Evolutionary conservation across 1,140 invertebrate genomes (phyloP).

Genomic region (Sinonovacula constricta): DNA sequence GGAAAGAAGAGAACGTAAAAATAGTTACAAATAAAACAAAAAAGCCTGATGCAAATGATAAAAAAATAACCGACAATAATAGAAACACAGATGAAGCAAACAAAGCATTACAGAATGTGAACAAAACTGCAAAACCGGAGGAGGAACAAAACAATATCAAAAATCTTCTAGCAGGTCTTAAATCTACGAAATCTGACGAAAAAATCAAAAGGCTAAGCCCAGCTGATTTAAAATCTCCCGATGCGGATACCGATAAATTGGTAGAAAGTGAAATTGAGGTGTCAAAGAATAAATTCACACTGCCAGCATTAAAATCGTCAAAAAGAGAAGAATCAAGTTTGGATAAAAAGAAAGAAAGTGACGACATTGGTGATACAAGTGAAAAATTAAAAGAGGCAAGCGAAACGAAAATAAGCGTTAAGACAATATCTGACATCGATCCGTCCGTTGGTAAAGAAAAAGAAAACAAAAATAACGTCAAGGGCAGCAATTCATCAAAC

Average conservation of each 20-base stretch:
- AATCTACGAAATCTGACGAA: not conserved
- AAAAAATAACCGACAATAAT: too few relatives aligned
- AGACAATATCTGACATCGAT: conserved; percentile 2
- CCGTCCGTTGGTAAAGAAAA: not conserved
- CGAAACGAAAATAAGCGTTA: conserved; percentile 8
- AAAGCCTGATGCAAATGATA: too few relatives aligned
- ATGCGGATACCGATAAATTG: too few relatives aligned
- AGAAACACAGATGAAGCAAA: too few relatives aligned
- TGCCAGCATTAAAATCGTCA: conserved; percentile 37
- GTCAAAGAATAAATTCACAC: conserved; percentile 30
- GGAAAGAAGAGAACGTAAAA: too few relatives aligned
- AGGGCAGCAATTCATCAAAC: not conserved
- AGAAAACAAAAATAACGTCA: not conserved
- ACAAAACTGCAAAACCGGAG: too few relatives aligned
- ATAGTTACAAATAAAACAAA: too few relatives aligned
- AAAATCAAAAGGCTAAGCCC: too few relatives aligned
- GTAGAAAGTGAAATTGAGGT: too few relatives aligned
- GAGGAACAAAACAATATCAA: too few relatives aligned
- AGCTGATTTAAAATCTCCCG: too few relatives aligned
- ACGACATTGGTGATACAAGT: conserved; percentile 1
- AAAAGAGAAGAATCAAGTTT: conserved; percentile 5
- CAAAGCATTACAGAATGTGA: too few relatives aligned
- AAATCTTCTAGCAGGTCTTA: not conserved
- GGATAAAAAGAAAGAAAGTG: conserved; percentile 9
- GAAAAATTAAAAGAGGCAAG: conserved; percentile 25